These are phyloP conservation scores for Apteryx mantelli DNA, from an alignment of 2,113 vertebrate species.

Conservation along the genomic window DNA sequence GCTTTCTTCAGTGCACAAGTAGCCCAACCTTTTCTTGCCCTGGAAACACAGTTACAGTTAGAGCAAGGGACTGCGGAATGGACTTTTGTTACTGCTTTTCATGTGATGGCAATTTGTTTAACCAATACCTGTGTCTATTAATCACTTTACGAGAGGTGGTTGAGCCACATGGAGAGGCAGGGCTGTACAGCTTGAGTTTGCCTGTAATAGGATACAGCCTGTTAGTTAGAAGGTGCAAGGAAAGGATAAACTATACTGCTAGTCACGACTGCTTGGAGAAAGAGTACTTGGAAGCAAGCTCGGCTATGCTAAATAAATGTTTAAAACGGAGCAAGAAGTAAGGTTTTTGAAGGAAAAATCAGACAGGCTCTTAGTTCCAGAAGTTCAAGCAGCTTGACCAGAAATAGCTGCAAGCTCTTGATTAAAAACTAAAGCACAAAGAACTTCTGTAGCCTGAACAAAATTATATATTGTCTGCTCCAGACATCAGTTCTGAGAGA, in stretches of 20 bases:
- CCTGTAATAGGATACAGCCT: neutral
- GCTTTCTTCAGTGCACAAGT: neutral
- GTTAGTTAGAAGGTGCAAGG: neutral
- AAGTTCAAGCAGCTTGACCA: neutral
- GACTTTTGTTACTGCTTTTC: neutral
- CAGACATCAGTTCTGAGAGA: neutral
- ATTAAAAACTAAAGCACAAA: slow-evolving; percentile 38
- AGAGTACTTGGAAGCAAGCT: neutral
- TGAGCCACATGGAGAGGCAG: neutral
- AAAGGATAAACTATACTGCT: neutral
- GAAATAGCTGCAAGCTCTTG: slow-evolving; percentile 35
- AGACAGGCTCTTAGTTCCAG: neutral
- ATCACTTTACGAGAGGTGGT: neutral
- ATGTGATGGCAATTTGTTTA: neutral
- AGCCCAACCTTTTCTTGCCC: neutral
- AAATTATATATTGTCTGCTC: neutral
- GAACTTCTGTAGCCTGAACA: slow-evolving; percentile 8
- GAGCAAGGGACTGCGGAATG: neutral
- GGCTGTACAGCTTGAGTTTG: neutral
- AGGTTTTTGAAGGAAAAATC: neutral
- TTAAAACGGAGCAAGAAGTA: neutral
- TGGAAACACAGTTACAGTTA: neutral
- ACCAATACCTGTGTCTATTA: neutral
- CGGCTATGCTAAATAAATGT: neutral
- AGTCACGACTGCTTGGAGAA: neutral